Evolutionary conservation across 2,888 invertebrate genomes (phyloP).

Genomic region (Dinocampus coccinellae): DNA sequence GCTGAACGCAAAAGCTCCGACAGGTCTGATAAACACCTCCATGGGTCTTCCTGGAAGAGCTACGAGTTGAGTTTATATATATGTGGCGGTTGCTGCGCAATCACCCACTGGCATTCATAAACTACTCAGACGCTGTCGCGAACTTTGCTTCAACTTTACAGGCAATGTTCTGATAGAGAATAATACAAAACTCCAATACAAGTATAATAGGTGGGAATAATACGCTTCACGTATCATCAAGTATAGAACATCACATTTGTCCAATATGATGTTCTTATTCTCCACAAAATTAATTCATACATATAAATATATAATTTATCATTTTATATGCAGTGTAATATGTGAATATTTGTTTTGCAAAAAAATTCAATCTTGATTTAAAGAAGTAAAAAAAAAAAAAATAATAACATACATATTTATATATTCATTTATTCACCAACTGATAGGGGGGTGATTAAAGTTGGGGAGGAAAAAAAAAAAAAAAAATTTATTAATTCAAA

Average conservation of each 20-base stretch:
- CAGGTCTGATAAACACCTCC: slow-evolving; percentile 47
- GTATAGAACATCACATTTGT: slow-evolving; percentile 10
- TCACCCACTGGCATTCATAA: slow-evolving; percentile 55
- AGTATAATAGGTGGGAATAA: slow-evolving; percentile 33
- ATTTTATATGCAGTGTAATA: not conserved
- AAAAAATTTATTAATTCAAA: too few relatives aligned
- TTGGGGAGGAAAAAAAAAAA: too few relatives aligned
- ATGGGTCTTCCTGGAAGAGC: slow-evolving; percentile 28
- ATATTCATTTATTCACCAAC: too few relatives aligned
- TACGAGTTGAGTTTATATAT: not conserved
- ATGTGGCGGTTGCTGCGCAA: slow-evolving; percentile 19
- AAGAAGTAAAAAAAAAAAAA: not conserved
- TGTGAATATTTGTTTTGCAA: not conserved
- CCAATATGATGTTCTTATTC: not conserved
- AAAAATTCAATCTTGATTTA: not conserved
- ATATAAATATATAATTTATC: not conserved
- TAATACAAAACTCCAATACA: slow-evolving; percentile 47
- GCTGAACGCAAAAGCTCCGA: slow-evolving; percentile 26
- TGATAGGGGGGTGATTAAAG: too few relatives aligned
- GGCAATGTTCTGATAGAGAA: slow-evolving; percentile 54
- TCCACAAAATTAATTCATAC: not conserved
- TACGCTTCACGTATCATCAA: slow-evolving; percentile 31
- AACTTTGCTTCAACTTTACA: slow-evolving; percentile 50
- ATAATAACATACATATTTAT: too few relatives aligned
- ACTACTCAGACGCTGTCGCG: slow-evolving; percentile 56